phyloP scores from a whole-genome alignment of 2,888 invertebrate genomes.

The Melolontha melolontha region DNA sequence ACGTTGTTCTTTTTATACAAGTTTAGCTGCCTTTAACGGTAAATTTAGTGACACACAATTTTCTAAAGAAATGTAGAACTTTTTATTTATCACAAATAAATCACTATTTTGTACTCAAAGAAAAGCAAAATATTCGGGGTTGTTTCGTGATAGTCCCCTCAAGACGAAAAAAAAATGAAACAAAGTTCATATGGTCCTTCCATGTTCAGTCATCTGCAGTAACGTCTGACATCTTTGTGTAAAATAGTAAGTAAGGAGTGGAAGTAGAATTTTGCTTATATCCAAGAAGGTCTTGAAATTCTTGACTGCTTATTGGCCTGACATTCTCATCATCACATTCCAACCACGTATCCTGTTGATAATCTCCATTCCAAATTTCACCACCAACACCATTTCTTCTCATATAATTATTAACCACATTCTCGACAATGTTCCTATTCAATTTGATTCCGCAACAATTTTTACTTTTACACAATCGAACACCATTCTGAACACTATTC shows the following conservation, averaged over 20 bases:
- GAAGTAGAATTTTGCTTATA: conserved; percentile 81
- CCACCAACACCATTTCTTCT: conserved; percentile 50
- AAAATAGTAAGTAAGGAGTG: conserved; percentile 89
- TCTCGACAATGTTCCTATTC: conserved; percentile 61
- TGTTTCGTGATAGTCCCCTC: conserved; percentile 4
- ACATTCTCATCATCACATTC: conserved; percentile 92
- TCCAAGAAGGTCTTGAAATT: conserved; percentile 83
- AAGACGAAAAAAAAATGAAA: neutral
- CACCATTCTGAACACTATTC: conserved; percentile 52
- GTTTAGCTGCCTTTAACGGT: conserved; percentile 28
- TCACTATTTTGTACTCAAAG: conserved; percentile 46
- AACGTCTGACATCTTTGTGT: conserved; percentile 65
- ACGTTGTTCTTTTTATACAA: conserved; percentile 15
- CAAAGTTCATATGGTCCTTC: neutral
- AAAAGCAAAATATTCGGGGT: conserved; percentile 36
- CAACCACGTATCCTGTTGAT: conserved; percentile 73
- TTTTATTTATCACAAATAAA: conserved; percentile 44
- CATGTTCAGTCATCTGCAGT: conserved; percentile 25
- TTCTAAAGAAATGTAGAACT: conserved; percentile 24
- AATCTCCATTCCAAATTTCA: conserved; percentile 50
- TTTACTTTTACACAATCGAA: conserved; percentile 68
- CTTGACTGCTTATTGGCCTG: conserved; percentile 79
- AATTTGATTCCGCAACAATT: conserved; percentile 72
- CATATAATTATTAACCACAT: conserved; percentile 57
- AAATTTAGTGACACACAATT: no score